Base-by-base conservation (phyloP, 2,888 invertebrate genomes). In the Eulithis testata region DNA sequence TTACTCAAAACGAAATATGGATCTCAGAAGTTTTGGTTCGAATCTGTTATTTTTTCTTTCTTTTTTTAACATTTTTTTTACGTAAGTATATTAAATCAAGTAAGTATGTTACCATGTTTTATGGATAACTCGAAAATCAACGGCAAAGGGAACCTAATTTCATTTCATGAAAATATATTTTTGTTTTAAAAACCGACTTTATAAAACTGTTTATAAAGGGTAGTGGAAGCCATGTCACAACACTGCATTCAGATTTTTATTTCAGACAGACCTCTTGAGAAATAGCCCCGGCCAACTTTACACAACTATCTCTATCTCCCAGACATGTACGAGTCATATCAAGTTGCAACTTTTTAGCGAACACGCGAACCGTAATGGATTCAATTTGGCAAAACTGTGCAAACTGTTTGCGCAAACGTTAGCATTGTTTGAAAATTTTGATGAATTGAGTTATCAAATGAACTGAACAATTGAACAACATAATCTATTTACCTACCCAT, bases 1-100 rank as follows among this genome's bases (percentile, higher is more conserved):
- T 75, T 78, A 76, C 76, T 72, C 73, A 68, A 74, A 73, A 74
- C 60, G 73, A 79, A 80, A 80, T 75, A 80, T 76, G 75, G 75
- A 40, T 21, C 27, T 11, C n/a, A 40, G 40, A 54, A 47, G 40
- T 40, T 54, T 50, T 40, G 40, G 11, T 55, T 55, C 8, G 9
- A 36, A 52, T 36, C 21, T 49, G 14, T 47, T 47, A 8, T 8
- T 47, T 14, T 14, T 14, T 47, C 14, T 31, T 31, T 31, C 8
- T 40, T 8, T 47, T 47, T 12, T 36, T 21, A 14, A 14, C 40
- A 8, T 40, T 40, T 40, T 40, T 40, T 7, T 8, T 40, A 9
- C 8, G 9, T 40, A 40, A 8, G 40, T 37, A 7, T 37, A 7
- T 37, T 37, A 37, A 21, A 21, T 21, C 21, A 21, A 21, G 21